These are phyloP conservation scores for Trematocara variabile DNA, from an alignment of 2,113 vertebrate species.

Conservation along the genomic window DNA sequence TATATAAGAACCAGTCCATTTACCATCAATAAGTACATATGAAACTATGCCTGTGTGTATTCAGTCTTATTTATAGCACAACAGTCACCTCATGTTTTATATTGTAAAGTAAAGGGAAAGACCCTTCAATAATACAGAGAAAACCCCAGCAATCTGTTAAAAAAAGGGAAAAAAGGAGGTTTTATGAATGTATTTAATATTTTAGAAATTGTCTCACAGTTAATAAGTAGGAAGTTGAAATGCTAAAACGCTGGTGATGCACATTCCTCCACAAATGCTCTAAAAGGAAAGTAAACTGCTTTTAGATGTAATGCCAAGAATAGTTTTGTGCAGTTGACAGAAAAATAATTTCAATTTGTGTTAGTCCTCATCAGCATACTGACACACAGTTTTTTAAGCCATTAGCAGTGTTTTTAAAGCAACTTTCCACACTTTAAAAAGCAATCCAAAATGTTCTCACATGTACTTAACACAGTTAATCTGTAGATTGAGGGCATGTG, in stretches of 20 bases:
- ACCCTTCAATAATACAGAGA: not conserved
- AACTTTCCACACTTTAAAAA: not conserved
- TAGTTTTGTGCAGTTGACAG: not conserved
- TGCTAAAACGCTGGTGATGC: not conserved
- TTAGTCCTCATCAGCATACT: not conserved
- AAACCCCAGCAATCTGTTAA: not conserved
- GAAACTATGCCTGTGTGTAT: not conserved
- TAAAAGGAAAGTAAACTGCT: not conserved
- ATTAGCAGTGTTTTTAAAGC: not conserved
- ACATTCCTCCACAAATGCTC: not conserved
- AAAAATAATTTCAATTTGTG: not conserved
- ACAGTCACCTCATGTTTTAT: not conserved
- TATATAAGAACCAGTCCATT: not conserved
- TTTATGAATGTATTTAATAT: not conserved
- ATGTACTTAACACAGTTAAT: not conserved
- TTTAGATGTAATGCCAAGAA: not conserved
- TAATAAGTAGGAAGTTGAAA: not conserved
- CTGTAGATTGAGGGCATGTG: conserved; percentile 22
- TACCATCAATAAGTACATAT: not conserved
- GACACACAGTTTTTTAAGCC: not conserved
- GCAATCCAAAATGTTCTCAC: not conserved
- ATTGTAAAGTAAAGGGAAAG: not conserved
- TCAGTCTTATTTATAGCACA: not conserved
- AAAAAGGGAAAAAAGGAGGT: not conserved
- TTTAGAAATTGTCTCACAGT: not conserved